Evolutionary conservation across 2,888 invertebrate species (phyloP).

Genomic region (Anthoptus insignis): DNA sequence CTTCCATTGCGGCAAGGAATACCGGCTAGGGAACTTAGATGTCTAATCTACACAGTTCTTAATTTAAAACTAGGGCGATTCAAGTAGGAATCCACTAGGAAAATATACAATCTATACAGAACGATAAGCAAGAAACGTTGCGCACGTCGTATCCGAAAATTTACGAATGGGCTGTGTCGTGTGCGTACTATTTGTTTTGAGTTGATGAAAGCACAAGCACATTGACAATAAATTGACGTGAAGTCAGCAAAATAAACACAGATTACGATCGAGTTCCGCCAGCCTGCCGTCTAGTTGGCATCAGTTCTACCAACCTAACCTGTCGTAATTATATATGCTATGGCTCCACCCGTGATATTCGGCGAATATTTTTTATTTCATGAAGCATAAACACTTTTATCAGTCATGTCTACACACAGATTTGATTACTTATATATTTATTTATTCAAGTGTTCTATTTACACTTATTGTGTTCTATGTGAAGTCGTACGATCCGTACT

Average conservation of each 20-base stretch:
- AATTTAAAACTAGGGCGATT: constrained; percentile 30
- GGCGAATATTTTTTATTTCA: too few species aligned
- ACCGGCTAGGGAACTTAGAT: constrained; percentile 51
- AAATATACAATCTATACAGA: constrained; percentile 49
- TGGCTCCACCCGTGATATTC: too few species aligned
- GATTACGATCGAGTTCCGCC: background rate
- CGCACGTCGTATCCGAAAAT: constrained; percentile 54
- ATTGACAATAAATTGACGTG: constrained; percentile 62
- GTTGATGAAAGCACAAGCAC: constrained; percentile 53
- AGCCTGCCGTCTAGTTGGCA: constrained; percentile 15
- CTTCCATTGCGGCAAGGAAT: constrained; percentile 76
- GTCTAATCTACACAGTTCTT: constrained; percentile 26
- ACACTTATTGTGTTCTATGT: too few species aligned
- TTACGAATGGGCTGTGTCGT: constrained; percentile 30
- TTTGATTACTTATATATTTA: too few species aligned
- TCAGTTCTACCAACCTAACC: constrained; percentile 57
- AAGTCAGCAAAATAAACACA: constrained; percentile 78
- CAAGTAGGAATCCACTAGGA: constrained; percentile 52
- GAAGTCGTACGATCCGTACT: too few species aligned
- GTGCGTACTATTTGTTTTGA: constrained; percentile 78
- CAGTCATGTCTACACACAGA: too few species aligned
- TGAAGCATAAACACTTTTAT: too few species aligned
- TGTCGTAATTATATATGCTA: too few species aligned
- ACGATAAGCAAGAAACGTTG: constrained; percentile 58
- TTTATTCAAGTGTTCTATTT: too few species aligned